A percentile compares a stretch with the other conserved stretches of the same genome.
phyloP scores from a whole-genome alignment of 2,797 vertebrate species.

The Squalus acanthias region DNA sequence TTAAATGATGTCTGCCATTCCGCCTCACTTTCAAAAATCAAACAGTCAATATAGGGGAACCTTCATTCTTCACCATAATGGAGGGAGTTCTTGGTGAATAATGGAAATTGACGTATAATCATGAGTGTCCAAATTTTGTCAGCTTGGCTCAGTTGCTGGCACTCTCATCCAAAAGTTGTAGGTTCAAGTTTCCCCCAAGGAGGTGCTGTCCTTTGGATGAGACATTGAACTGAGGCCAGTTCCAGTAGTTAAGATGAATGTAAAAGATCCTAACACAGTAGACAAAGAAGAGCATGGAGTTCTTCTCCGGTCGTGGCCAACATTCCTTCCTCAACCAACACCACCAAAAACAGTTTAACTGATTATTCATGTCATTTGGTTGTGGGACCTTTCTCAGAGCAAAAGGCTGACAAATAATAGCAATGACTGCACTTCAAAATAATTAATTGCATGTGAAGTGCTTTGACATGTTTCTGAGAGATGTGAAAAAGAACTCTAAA shows the following conservation, averaged over 20 bases:
- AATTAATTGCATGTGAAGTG: neutral
- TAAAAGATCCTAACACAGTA: neutral
- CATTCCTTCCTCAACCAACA: neutral
- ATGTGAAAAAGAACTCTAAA: neutral
- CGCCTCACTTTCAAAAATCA: neutral
- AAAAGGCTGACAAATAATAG: neutral
- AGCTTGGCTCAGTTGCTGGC: neutral
- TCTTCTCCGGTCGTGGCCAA: neutral
- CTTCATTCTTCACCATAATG: neutral
- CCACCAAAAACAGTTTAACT: neutral
- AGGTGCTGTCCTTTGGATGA: neutral
- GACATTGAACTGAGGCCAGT: neutral
- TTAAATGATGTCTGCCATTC: neutral
- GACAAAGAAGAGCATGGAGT: neutral
- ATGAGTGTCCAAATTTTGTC: neutral
- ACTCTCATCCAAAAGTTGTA: neutral
- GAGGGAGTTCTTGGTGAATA: neutral
- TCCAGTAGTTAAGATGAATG: neutral
- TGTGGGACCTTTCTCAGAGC: neutral
- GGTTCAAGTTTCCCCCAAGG: neutral
- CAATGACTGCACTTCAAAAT: neutral
- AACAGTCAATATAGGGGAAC: neutral
- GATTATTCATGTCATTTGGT: neutral
- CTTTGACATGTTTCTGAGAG: neutral
- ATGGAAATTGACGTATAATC: neutral